A percentile compares a stretch with the other conserved stretches of the same genome.
Evolutionary conservation across 2,113 vertebrate genomes (phyloP).

Genomic region (Corydoras sp.): DNA sequence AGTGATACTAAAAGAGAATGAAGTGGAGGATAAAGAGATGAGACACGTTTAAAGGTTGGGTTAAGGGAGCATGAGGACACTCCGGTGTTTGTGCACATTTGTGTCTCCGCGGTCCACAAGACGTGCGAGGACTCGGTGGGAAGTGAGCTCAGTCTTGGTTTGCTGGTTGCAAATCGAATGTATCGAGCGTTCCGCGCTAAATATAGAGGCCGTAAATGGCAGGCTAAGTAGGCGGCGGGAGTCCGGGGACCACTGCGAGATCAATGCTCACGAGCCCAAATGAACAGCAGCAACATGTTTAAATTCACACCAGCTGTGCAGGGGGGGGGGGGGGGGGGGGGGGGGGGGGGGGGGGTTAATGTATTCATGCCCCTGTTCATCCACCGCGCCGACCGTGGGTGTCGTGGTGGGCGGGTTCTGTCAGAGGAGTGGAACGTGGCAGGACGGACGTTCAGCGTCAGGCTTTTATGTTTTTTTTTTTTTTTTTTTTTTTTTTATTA

Average conservation of each 20-base stretch:
- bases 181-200: constrained; percentile 20
- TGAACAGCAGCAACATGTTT: constrained; percentile 21
- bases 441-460: neutral
- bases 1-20: no score
- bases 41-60: no score
- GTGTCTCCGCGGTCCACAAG: neutral
- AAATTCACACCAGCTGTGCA: constrained; percentile 3
- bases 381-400: neutral
- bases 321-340: neutral
- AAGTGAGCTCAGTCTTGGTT: constrained; percentile 12
- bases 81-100: no score
- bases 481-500: no score
- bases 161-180: constrained; percentile 8
- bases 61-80: neutral
- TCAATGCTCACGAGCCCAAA: constrained; percentile 28
- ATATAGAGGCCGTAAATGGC: constrained; percentile 16
- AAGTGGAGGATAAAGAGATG: no score
- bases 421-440: neutral
- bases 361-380: neutral
- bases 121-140: constrained; percentile 4
- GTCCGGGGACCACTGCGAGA: constrained; percentile 6
- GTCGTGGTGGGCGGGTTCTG: constrained; percentile 1
- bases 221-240: constrained; percentile 6
- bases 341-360: neutral
- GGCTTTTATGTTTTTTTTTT: no score